Base-by-base conservation (phyloP, 2,113 vertebrate genomes). In the Prionailurus viverrinus region DNA sequence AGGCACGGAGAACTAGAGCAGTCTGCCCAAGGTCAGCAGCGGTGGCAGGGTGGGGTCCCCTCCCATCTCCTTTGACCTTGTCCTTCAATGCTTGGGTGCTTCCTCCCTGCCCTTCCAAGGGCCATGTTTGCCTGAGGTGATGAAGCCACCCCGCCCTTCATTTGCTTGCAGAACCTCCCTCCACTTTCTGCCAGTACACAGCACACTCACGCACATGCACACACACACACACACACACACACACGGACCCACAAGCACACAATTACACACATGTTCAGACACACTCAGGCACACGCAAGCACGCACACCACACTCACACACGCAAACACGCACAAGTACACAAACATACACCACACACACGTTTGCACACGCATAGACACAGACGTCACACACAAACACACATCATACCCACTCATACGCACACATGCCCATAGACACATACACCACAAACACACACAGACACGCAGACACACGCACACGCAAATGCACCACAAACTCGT, bases 201-300 rank as follows among this genome's bases (percentile, higher is more conserved):
- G n/a, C n/a, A 36, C 18, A 21, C 23, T 13, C n/a, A 2, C 18
- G 4, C 68, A 27, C 11, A 2, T 10, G 4, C 18, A 7, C 68
- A 27, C 11, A 2, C 0, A 2, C 68, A 27, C 11, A 2, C 0
- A 2, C 31, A 69, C 36, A 14, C 0, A 31, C 58, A 83, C 14
- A 48, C 73, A 25, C 73, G 25, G 16, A 13, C 74, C 9, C 45
- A 9, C 27, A 31, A 5, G 16, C 58, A 29, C 58, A 41, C 69
- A 74, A 25, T 45, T 5, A 39, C 25, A 14, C 73, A 69, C 33
- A 9, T 45, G 45, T 45, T n/a, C 68, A 76, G 12, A 71, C 16
- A 71, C 69, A 36, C 18, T 10, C 19, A 73, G 36, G 11, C n/a
- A 21, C 13, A 80, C 4, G 10, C 19, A 73, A 19, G 11, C n/a